phyloP scores from a whole-genome alignment of 2,113 vertebrate genomes.

The Chitala chitala region DNA sequence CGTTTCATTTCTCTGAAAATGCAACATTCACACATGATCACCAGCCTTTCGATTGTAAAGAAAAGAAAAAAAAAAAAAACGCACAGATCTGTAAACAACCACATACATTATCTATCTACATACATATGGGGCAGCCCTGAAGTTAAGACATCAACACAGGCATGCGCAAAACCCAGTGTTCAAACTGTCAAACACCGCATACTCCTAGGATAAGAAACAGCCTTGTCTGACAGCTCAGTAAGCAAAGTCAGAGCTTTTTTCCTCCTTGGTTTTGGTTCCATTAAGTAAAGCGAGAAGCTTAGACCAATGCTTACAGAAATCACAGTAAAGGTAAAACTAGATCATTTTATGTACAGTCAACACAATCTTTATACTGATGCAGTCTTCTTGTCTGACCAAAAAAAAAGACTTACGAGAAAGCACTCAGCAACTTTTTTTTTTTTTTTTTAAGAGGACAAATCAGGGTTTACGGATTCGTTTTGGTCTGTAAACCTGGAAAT shows the following conservation, averaged over 20 bases:
- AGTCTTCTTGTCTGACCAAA: slow-evolving; percentile 58
- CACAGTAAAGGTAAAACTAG: slow-evolving; percentile 64
- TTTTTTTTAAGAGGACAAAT: slow-evolving; percentile 33
- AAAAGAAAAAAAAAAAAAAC: too few species aligned
- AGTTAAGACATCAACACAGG: background rate
- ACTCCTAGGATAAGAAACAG: slow-evolving; percentile 73
- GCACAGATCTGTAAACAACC: too few species aligned
- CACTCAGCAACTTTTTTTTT: slow-evolving; percentile 4
- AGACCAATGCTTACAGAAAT: slow-evolving; percentile 71
- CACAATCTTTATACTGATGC: slow-evolving; percentile 81
- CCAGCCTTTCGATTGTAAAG: too few species aligned
- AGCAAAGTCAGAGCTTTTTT: slow-evolving; percentile 32
- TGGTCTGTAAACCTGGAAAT: slow-evolving; percentile 71
- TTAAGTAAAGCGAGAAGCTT: slow-evolving; percentile 71
- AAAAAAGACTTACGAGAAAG: slow-evolving; percentile 32
- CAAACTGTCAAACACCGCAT: slow-evolving; percentile 78
- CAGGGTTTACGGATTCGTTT: too few species aligned
- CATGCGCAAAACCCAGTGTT: background rate
- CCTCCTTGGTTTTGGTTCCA: slow-evolving; percentile 56
- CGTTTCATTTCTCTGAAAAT: too few species aligned
- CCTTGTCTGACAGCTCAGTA: slow-evolving; percentile 78
- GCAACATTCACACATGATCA: too few species aligned
- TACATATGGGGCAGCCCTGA: slow-evolving; percentile 58
- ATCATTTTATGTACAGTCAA: slow-evolving; percentile 87
- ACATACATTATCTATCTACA: slow-evolving; percentile 95